phyloP scores from a whole-genome alignment of 2,888 invertebrate genomes.

The Drosophila fulvimacula region DNA sequence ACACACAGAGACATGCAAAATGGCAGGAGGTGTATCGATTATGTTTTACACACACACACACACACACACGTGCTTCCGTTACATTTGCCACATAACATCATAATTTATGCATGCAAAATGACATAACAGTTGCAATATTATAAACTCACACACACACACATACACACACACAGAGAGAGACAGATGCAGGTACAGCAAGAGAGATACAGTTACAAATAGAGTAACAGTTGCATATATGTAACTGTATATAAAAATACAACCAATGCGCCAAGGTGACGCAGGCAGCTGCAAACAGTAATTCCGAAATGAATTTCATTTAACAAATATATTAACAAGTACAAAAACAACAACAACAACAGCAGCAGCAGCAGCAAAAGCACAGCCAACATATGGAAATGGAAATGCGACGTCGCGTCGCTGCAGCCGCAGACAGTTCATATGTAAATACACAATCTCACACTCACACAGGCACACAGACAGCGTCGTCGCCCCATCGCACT shows the following conservation, averaged over 20 bases:
- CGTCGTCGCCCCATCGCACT: constrained; percentile 64
- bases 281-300: constrained; percentile 68
- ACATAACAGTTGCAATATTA: constrained; percentile 67
- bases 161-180: constrained; percentile 1
- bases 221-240: constrained; percentile 3
- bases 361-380: constrained; percentile 58
- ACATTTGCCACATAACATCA: constrained; percentile 65
- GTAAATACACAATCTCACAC: constrained; percentile 37
- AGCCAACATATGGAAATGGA: constrained; percentile 79
- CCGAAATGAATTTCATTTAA: constrained; percentile 81
- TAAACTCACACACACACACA: constrained; percentile 16
- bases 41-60: constrained; percentile 32
- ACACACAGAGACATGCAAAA: neutral
- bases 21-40: constrained; percentile 51
- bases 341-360: constrained; percentile 33
- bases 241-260: constrained; percentile 11
- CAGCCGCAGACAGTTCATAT: constrained; percentile 61
- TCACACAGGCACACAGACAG: constrained; percentile 8
- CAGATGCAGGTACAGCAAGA: neutral
- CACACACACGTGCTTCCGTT: constrained; percentile 43
- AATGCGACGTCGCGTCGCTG: constrained; percentile 57
- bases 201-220: constrained; percentile 4
- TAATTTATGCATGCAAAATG: constrained; percentile 66
- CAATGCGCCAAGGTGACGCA: neutral
- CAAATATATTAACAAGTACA: constrained; percentile 81